Conservation (phyloP, 2,888 invertebrate genomes). For the Gymnocheta viridis region DNA sequence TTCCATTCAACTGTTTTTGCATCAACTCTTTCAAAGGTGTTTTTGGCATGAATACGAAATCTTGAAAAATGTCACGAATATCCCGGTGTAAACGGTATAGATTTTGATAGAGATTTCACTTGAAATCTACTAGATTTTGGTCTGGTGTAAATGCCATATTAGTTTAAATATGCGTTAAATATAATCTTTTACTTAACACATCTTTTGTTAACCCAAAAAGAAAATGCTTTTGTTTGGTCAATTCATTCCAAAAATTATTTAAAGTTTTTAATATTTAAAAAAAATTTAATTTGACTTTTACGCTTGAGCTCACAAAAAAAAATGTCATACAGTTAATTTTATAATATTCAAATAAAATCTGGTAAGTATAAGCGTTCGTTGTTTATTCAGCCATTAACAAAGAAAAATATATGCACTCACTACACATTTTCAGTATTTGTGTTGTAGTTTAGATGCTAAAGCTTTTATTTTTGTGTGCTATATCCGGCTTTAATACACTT, state of each 20-base stretch:
- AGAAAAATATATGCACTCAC: conserved; percentile 8
- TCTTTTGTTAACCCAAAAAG: too few species aligned
- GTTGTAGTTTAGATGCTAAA: conserved; percentile 43
- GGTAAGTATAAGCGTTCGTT: conserved; percentile 6
- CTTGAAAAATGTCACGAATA: too few species aligned
- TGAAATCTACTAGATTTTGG: too few species aligned
- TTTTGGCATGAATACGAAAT: too few species aligned
- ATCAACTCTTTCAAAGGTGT: too few species aligned
- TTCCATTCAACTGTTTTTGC: too few species aligned
- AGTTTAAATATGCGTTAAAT: too few species aligned
- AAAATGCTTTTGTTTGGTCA: conserved; percentile 41
- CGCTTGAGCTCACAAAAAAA: conserved; percentile 12
- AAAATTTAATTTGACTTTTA: conserved; percentile 42
- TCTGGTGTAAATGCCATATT: too few species aligned
- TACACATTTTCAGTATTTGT: conserved; percentile 20
- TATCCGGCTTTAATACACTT: conserved; percentile 70
- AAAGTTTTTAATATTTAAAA: conserved; percentile 40
- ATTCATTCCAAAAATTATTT: conserved; percentile 32
- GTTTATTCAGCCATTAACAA: conserved; percentile 24
- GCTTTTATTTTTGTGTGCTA: conserved; percentile 59
- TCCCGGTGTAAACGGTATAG: too few species aligned
- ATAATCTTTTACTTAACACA: too few species aligned
- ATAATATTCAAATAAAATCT: conserved; percentile 50
- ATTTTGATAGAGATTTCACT: too few species aligned
- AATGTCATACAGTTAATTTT: conserved; percentile 5